Evolutionary conservation across 2,888 invertebrate genomes (phyloP), one percentile per base, ranked within the genome.

Genomic region (Trachelus iudaicus): DNA sequence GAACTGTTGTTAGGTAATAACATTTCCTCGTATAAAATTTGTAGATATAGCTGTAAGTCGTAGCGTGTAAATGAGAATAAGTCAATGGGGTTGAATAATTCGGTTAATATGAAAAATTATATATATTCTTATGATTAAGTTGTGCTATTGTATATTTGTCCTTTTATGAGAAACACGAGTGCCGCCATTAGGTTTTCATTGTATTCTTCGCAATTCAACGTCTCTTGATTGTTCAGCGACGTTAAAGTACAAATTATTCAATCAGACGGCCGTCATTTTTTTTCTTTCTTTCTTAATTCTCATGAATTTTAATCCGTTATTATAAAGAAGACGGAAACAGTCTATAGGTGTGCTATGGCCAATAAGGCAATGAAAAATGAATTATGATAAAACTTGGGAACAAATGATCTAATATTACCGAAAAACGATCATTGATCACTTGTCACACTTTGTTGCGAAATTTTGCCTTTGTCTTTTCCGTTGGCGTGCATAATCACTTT

Each of bases 1-100:
- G 77, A 82, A 79, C 77, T 30, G 15, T 74, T 73, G 68, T 85
- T 87, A 85, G 85, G 85, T 87, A 87, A 87, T 75, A 80, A 82
- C 76, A 80, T 80, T 75, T 77, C 79, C 75, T 73, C 78, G 84
- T 83, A 82, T 85, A 83, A 85, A 85, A 85, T 84, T 81, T 89
- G 89, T 89, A 89, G 88, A 89, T 89, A 89, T 86, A 88, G 83
- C 76, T 73, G 76, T 86, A 87, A 86, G 82, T 82, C 79, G 79
- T 81, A 81, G n/a, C 74, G 35, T n/a, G 34, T 33, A 33, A 30
- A 35, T 34, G 74, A 74, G 34, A 37, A 74, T 34, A 71, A 71
- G 31, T 71, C 34, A 15, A 81, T 75, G 75, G 34, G 68, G 69
- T 77, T 76, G 71, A 78, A 78, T 79, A 75, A 81, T 77, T 78